A percentile compares a stretch with the other conserved stretches of the same genome.
Conservation (phyloP, 1,140 invertebrate genomes). For the Oedothorax gibbosus region DNA sequence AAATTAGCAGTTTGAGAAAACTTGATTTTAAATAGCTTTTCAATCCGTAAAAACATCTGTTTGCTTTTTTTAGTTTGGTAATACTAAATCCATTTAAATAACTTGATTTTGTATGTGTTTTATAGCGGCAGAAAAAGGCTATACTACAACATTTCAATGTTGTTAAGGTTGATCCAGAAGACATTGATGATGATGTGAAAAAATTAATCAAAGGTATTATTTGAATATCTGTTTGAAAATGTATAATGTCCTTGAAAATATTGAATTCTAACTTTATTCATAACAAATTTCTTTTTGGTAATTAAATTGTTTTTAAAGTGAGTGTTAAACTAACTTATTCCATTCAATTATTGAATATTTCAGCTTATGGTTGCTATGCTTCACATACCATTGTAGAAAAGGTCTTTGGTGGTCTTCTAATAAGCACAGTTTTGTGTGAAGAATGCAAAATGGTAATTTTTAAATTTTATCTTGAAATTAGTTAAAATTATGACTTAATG, state of each 20-base stretch:
- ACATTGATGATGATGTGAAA: conserved; percentile 79
- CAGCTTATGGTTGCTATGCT: conserved; percentile 83
- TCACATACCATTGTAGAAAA: conserved; percentile 85
- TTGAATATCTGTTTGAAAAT: neutral
- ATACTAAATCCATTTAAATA: too few relatives aligned
- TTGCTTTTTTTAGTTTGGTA: too few relatives aligned
- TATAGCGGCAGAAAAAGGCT: conserved; percentile 80
- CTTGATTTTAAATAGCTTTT: too few relatives aligned
- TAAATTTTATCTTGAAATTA: neutral
- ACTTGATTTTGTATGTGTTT: neutral
- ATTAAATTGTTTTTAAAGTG: neutral
- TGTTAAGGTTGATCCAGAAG: conserved; percentile 76
- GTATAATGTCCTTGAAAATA: too few relatives aligned
- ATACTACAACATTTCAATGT: conserved; percentile 79
- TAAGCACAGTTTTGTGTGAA: conserved; percentile 90
- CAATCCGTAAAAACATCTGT: too few relatives aligned
- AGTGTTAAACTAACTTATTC: neutral
- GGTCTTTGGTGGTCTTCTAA: conserved; percentile 87
- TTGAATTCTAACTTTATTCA: too few relatives aligned
- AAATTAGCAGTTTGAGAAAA: too few relatives aligned
- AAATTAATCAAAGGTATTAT: conserved; percentile 73
- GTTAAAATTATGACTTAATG: too few relatives aligned
- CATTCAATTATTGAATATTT: conserved; percentile 38
- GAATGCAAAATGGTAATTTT: conserved; percentile 77
- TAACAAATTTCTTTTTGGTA: neutral